Base-by-base conservation (phyloP, 2,888 invertebrate genomes). In the Synergus umbraculus region DNA sequence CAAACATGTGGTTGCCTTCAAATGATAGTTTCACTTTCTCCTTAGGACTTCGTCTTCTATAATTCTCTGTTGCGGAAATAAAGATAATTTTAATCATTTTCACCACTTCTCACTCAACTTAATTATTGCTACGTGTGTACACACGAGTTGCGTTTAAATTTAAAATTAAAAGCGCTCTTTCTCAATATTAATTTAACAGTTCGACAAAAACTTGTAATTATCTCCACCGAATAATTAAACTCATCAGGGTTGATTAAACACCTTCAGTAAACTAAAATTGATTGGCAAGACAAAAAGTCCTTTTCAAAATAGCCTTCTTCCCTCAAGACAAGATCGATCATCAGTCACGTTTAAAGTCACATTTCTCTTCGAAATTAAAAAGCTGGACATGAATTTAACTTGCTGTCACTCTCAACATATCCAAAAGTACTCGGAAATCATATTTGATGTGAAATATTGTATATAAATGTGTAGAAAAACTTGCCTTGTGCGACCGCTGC, bases 401-500 rank as follows among this genome's bases (percentile, higher is more conserved):
- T 18, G 44, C 43, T 44, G 66, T 66, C 66, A 18, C 44, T 41
- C 44, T 66, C 44, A 43, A 66, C 18, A 44, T 66, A 66, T 66
- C 66, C n/a, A 54, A 54, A 29, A 73, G n/a, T 73, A 73, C 54
- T 73, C 22, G 69, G 46, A 54, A 73, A 15, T 73, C 69, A 73
- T 54, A 73, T 73, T 54, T 73, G 29, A 73, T 73, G 29, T 54
- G 69, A 73, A 73, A 73, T 54, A 73, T 69, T 15, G 15, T 0
- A n/a, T 54, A 73, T 9, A 54, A 73, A 73, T 54, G 37, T 10
- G n/a, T 8, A 79, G 67, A 83, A 83, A 84, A 82, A 83, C 82
- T 84, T 83, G 90, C 90, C 96, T 93, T 97, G 97, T 18, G 97
- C 97, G 78, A 97, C 97, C 22, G 97, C 97, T 13, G 97, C 97